These are phyloP conservation scores for Rhabdomys dilectus DNA, from an alignment of 2,113 vertebrate genomes.

Conservation along the genomic window DNA sequence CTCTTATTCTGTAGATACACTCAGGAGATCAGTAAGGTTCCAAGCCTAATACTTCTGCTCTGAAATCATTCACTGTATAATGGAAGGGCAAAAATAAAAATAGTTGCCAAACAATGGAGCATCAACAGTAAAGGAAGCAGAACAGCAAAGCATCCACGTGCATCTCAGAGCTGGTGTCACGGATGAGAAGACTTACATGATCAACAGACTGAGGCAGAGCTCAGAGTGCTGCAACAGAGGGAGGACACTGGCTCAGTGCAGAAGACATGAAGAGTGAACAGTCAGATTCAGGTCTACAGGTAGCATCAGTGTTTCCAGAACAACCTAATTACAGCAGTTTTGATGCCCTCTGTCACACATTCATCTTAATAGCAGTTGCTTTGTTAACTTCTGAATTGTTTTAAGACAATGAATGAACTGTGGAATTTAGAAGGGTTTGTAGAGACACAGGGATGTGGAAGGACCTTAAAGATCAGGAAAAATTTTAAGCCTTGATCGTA, in stretches of 20 bases:
- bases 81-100: background rate
- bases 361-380: background rate
- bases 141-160: background rate
- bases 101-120: background rate
- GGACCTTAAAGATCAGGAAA: background rate
- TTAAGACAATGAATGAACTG: background rate
- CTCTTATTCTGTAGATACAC: background rate
- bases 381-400: background rate
- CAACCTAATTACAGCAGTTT: background rate
- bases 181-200: background rate
- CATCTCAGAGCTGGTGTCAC: background rate
- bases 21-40: background rate
- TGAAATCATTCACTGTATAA: background rate
- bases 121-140: background rate
- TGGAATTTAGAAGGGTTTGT: background rate
- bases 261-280: background rate
- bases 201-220: background rate
- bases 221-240: background rate
- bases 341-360: background rate
- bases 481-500: background rate
- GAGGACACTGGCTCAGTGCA: rapidly evolving
- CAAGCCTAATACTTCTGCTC: background rate
- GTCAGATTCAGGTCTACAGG: background rate
- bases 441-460: background rate
- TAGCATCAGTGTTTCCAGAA: background rate